Percentiles rank a stretch among this genome's conserved stretches.
Conservation (phyloP, 2,888 invertebrate species). For the Tolmerus cingulatus region DNA sequence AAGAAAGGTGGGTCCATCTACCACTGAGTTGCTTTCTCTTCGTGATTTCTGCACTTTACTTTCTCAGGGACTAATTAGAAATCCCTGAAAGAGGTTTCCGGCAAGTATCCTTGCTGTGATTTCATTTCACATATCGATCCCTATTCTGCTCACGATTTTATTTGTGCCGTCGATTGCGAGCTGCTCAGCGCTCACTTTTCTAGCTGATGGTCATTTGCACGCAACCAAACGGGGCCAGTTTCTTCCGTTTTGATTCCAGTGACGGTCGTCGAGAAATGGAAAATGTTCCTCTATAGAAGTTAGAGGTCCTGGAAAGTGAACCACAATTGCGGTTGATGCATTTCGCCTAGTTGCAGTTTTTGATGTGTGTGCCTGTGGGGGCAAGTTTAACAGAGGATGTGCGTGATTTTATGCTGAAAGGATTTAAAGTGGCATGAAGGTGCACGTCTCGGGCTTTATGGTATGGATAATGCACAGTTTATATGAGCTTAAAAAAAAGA, state of each 20-base stretch:
- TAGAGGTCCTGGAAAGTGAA: neutral
- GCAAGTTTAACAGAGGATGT: neutral
- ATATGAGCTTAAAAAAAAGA: neutral
- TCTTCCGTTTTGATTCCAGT: constrained; percentile 1
- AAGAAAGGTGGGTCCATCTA: neutral
- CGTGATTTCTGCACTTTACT: neutral
- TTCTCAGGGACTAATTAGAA: neutral
- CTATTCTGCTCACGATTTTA: neutral
- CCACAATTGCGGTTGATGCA: neutral
- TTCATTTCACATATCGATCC: neutral
- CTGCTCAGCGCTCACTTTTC: neutral
- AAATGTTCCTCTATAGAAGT: neutral
- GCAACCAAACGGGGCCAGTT: neutral
- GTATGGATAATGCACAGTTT: neutral
- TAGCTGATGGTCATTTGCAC: constrained; percentile 18
- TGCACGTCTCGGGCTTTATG: neutral
- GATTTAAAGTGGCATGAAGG: neutral
- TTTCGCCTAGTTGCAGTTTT: neutral
- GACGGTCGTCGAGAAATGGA: neutral
- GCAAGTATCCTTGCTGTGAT: neutral
- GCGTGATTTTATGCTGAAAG: neutral
- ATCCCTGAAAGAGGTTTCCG: neutral
- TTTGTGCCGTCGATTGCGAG: neutral
- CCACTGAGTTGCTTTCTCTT: neutral
- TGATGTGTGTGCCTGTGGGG: neutral